Percentiles rank a stretch among this genome's conserved stretches.
Conservation (phyloP, 2,113 vertebrate species). For the Psophia crepitans region DNA sequence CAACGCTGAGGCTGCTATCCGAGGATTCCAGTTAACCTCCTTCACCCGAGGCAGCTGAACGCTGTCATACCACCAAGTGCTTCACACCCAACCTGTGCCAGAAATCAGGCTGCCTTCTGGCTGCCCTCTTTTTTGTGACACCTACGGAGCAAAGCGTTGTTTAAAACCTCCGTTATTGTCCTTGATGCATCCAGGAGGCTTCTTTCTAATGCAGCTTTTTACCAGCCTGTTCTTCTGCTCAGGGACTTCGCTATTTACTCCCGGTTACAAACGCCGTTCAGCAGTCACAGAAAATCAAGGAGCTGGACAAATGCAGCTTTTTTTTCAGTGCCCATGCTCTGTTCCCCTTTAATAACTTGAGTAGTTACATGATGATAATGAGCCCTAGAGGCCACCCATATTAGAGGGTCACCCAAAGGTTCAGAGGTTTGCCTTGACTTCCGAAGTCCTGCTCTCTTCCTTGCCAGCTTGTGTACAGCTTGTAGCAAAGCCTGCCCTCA, state of each 20-base stretch:
- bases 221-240: not conserved
- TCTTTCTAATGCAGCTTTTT: not conserved
- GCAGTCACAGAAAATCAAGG: not conserved
- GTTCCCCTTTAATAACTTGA: not conserved
- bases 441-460: not conserved
- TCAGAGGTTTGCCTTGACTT: not conserved
- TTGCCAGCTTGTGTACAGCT: not conserved
- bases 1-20: not conserved
- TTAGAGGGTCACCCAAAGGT: not conserved
- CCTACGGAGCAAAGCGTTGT: not conserved
- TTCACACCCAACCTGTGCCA: not conserved
- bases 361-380: not conserved
- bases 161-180: not conserved
- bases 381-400: not conserved
- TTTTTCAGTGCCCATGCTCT: not conserved
- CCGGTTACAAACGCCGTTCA: rapidly evolving
- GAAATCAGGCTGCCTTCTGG: not conserved
- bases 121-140: not conserved
- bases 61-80: not conserved
- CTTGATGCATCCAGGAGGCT: not conserved
- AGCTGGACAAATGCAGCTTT: not conserved
- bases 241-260: not conserved
- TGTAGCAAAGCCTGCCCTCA: not conserved
- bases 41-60: not conserved
- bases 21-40: not conserved